A percentile compares a stretch with the other conserved stretches of the same genome.
These are phyloP conservation scores for Anser cygnoides DNA, from an alignment of 2,113 vertebrate species.

Conservation along the genomic window DNA sequence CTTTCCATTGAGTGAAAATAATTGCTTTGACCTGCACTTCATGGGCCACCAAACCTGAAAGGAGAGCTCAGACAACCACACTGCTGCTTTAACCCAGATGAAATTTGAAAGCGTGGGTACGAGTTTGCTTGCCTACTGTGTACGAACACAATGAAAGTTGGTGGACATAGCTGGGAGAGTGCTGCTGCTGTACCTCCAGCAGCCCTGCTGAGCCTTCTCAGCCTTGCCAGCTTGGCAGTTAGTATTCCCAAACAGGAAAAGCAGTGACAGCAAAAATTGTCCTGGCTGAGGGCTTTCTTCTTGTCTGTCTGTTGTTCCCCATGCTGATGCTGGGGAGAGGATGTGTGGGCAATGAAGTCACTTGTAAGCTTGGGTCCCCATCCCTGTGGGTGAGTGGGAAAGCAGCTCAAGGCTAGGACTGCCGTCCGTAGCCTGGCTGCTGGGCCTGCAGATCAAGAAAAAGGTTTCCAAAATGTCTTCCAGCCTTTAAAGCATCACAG, in stretches of 20 bases:
- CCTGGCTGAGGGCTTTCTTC: neutral
- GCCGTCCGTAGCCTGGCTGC: neutral
- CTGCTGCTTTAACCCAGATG: neutral
- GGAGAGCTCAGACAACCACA: neutral
- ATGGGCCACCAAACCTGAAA: neutral
- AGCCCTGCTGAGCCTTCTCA: neutral
- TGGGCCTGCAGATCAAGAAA: neutral
- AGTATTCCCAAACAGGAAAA: neutral
- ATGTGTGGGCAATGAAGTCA: neutral
- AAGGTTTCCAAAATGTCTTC: neutral
- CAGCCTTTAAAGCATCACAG: neutral
- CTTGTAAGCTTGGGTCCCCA: neutral
- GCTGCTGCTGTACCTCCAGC: neutral
- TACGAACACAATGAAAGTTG: neutral
- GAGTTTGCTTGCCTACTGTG: neutral
- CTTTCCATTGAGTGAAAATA: neutral
- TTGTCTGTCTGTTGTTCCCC: neutral
- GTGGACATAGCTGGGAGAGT: fast-evolving
- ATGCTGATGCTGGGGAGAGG: neutral
- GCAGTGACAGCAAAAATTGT: neutral
- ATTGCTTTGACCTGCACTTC: neutral
- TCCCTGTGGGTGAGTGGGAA: neutral
- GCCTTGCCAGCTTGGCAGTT: neutral
- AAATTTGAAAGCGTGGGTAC: neutral
- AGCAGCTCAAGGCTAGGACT: neutral